Conservation (phyloP, 1,140 invertebrate genomes). For the Drosophila azteca region DNA sequence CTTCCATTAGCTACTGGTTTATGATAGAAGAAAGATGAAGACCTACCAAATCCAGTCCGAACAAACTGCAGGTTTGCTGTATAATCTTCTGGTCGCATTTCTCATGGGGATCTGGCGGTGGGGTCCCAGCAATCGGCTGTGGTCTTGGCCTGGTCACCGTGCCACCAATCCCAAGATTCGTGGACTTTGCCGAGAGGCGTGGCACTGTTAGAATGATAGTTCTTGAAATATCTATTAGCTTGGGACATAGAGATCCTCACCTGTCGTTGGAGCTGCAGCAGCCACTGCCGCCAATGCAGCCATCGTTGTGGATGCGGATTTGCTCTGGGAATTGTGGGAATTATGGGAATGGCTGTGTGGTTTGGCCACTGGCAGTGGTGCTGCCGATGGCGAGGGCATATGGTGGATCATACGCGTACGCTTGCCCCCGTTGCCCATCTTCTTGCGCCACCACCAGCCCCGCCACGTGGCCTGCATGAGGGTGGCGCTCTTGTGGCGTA, state of each 20-base stretch:
- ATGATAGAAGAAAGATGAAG: slow-evolving; percentile 8
- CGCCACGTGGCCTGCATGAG: slow-evolving; percentile 92
- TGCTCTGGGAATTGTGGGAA: slow-evolving; percentile 32
- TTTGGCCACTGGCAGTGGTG: slow-evolving; percentile 45
- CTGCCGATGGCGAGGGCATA: slow-evolving; percentile 17
- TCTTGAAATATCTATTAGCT: background rate
- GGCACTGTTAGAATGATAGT: slow-evolving; percentile 41
- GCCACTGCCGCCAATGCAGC: slow-evolving; percentile 60
- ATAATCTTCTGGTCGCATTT: slow-evolving; percentile 94
- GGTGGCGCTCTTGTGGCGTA: slow-evolving; percentile 90
- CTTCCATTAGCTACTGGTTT: background rate
- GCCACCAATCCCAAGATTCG: slow-evolving; percentile 60
- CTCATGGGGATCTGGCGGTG: slow-evolving; percentile 89
- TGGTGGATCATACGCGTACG: slow-evolving; percentile 29
- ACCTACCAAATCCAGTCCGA: slow-evolving; percentile 93
- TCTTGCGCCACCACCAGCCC: slow-evolving; percentile 89
- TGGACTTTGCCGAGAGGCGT: slow-evolving; percentile 74
- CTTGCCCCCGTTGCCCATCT: slow-evolving; percentile 86
- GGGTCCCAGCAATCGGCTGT: slow-evolving; percentile 94
- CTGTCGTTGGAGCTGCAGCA: slow-evolving; percentile 56
- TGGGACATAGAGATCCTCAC: slow-evolving; percentile 3
- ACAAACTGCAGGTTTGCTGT: slow-evolving; percentile 94
- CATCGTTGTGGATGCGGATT: slow-evolving; percentile 55
- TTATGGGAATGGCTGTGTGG: slow-evolving; percentile 6
- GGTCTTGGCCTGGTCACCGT: slow-evolving; percentile 89